Conservation (phyloP, 2,797 vertebrate species). For the Hydrophis major region DNA sequence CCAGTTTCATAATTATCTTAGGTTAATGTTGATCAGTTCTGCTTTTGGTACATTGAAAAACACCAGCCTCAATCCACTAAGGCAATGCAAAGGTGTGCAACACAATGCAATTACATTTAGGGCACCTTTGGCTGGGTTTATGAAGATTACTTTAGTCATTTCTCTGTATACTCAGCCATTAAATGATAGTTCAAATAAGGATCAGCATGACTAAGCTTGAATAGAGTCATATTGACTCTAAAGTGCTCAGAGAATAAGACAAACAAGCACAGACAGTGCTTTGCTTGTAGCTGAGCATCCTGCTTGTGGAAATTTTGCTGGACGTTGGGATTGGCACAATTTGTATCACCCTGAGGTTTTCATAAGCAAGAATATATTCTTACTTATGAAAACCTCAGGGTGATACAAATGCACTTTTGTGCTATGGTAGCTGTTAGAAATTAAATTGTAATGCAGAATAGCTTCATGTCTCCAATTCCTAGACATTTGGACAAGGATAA, state of each 20-base stretch:
- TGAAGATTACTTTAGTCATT: not conserved
- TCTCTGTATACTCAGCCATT: conserved; percentile 5
- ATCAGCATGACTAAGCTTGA: conserved; percentile 1
- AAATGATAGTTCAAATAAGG: not conserved
- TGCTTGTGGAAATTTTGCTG: not conserved
- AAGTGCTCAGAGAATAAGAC: not conserved
- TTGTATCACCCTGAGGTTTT: not conserved
- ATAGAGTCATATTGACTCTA: not conserved
- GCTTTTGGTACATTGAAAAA: not conserved
- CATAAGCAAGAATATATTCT: not conserved
- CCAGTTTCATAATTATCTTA: not conserved
- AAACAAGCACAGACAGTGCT: not conserved
- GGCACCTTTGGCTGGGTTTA: not conserved
- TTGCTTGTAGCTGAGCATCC: not conserved
- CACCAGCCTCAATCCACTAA: no score
- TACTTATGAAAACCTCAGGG: not conserved
- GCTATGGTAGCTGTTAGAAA: not conserved
- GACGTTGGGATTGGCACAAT: not conserved
- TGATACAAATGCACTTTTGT: not conserved
- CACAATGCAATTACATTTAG: not conserved
- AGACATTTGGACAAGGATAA: not conserved
- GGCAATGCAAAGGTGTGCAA: not conserved
- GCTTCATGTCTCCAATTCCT: not conserved
- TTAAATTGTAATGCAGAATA: not conserved
- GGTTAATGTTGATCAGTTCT: not conserved